phyloP scores from a whole-genome alignment of 2,113 vertebrate species.

The Thunnus maccoyii region DNA sequence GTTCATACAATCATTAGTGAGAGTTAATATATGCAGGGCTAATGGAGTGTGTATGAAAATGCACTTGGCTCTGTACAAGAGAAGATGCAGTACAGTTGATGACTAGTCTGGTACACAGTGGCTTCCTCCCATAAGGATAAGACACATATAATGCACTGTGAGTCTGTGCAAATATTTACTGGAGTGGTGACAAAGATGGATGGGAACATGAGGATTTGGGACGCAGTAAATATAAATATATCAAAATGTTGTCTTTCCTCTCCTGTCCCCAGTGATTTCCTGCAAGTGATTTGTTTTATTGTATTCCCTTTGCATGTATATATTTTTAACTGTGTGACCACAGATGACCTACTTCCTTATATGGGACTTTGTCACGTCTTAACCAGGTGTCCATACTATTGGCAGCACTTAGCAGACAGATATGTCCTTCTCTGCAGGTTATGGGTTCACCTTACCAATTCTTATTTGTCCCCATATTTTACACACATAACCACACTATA shows the following conservation, averaged over 20 bases:
- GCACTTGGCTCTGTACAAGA: constrained; percentile 33
- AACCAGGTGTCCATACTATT: constrained; percentile 2
- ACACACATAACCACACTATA: constrained; percentile 28
- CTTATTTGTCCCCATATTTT: constrained; percentile 16
- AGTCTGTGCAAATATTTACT: constrained; percentile 59
- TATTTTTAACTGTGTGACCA: not conserved
- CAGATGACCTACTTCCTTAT: constrained; percentile 40
- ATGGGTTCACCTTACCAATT: constrained; percentile 32
- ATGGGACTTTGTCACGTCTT: constrained; percentile 4
- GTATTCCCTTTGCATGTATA: constrained; percentile 14
- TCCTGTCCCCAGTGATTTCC: constrained; percentile 19
- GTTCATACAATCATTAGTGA: constrained; percentile 58
- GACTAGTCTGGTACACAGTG: constrained; percentile 1
- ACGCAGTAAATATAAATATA: constrained; percentile 39
- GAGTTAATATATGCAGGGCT: constrained; percentile 53
- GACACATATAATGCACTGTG: constrained; percentile 25
- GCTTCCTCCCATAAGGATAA: constrained; percentile 30
- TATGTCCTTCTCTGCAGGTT: constrained; percentile 18
- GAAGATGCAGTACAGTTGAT: constrained; percentile 47
- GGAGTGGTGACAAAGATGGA: constrained; percentile 51
- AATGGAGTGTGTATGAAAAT: constrained; percentile 59
- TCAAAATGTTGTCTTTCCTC: constrained; percentile 33
- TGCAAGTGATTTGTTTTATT: constrained; percentile 18
- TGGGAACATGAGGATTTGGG: constrained; percentile 50
- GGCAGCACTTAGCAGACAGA: constrained; percentile 12